Evolutionary conservation across 30 jellyfish, hydroid and myxozoan species (phyloP).

Genomic region (Clytia hemisphaerica): DNA sequence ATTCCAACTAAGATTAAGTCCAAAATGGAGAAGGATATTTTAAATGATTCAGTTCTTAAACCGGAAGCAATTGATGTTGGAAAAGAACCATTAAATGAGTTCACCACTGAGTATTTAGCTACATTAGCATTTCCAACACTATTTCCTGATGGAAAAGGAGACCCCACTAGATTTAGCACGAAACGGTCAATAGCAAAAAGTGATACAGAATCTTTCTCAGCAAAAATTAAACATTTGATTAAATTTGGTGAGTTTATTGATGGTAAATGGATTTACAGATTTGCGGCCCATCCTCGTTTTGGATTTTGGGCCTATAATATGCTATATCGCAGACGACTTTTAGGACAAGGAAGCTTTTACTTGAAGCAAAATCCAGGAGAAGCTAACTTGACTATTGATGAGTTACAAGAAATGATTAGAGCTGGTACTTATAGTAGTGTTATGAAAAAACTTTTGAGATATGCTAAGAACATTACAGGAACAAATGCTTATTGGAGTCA

Average conservation of each 20-base stretch:
- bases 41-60: neutral
- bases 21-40: neutral
- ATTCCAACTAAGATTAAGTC: neutral
- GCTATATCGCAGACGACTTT: conserved; percentile 42
- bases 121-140: conserved; percentile 28
- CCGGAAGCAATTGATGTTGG: neutral
- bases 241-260: conserved; percentile 25
- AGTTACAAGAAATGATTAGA: conserved; percentile 27
- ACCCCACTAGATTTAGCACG: conserved; percentile 12
- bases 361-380: conserved; percentile 33
- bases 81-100: neutral
- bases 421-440: conserved; percentile 1
- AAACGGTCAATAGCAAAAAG: conserved; percentile 16
- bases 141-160: conserved; percentile 25
- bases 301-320: too few relatives aligned
- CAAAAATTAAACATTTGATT: conserved; percentile 19
- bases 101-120: too few relatives aligned
- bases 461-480: conserved; percentile 22
- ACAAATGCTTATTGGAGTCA: conserved; percentile 9
- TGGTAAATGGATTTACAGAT: too few relatives aligned
- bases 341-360: conserved; percentile 35
- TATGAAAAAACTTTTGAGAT: conserved; percentile 17
- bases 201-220: conserved; percentile 31
- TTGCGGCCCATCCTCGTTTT: too few relatives aligned
- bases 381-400: conserved; percentile 2